phyloP scores from a whole-genome alignment of 2,797 vertebrate species.

The Rhincodon typus region DNA sequence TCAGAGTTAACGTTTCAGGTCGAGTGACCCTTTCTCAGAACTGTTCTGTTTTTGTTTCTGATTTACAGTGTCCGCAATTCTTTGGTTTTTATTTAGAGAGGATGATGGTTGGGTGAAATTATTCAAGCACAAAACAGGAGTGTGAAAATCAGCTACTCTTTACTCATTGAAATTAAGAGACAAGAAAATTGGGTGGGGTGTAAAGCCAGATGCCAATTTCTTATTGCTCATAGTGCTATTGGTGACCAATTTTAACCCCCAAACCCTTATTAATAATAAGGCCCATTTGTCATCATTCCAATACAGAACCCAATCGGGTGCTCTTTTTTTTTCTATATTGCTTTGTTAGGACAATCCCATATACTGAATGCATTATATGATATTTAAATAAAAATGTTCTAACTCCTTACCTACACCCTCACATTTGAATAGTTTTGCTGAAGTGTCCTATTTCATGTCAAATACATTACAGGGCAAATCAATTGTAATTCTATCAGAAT shows the following conservation, averaged over 20 bases:
- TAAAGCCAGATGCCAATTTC: neutral
- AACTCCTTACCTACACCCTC: neutral
- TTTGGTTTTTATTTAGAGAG: neutral
- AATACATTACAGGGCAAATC: neutral
- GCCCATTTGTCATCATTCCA: neutral
- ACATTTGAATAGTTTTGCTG: slow-evolving; percentile 10
- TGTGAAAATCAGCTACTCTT: neutral
- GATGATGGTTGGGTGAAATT: neutral
- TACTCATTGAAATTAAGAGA: neutral
- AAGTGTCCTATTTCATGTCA: neutral
- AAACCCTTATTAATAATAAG: neutral
- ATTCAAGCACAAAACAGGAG: neutral
- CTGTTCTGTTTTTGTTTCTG: too few species aligned
- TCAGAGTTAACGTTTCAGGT: too few species aligned
- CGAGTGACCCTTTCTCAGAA: too few species aligned
- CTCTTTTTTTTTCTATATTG: neutral
- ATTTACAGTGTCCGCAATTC: too few species aligned
- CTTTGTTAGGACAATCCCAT: neutral
- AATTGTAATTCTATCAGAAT: slow-evolving; percentile 24
- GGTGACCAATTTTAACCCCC: neutral
- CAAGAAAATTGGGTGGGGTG: neutral
- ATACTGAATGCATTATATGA: neutral
- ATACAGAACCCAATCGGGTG: neutral
- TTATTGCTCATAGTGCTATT: neutral
- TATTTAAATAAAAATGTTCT: neutral